Base-by-base conservation (phyloP, 2,113 vertebrate species). In the Todiramphus saurophagus region DNA sequence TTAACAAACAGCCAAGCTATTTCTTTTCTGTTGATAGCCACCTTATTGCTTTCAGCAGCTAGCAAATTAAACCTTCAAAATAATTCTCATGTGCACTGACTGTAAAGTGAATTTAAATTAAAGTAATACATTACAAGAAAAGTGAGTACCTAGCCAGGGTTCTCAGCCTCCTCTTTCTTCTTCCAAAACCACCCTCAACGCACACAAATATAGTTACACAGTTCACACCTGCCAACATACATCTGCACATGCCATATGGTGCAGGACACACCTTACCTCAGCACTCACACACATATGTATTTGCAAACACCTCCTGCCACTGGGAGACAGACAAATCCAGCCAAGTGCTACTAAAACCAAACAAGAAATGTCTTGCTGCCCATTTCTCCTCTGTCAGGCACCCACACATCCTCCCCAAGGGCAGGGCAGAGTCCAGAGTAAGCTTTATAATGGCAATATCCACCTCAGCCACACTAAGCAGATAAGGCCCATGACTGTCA, bases 41-140 rank as follows among this genome's bases (percentile, higher is more conserved):
- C 88, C 91, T 92, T 96, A 94, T 96, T 97, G 96, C 91, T 95
- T 97, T 98, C 96, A 96, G 96, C 92, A 97, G 91, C 97, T 93
- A 98, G 95, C 96, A 97, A 98, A 98, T 97, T 97, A 97, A 98
- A 97, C 90, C 93, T 97, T 97, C 94, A 84, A 96, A 97, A 97
- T 97, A 98, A 97, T 97, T 97, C 97, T 98, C 97, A 91, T 97
- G 96, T 97, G 97, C 91, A 93, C 84, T 68, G 96, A 96, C 96
- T 98, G 89, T 97, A 97, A 98, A 98, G 94, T 91, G 95, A 96
- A 97, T 96, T 97, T 95, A 98, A 98, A 98, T 98, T 97, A 97
- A 98, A 97, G 91, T 93, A 97, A 97, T 97, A 93, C 51, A 96
- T 97, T 97, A 97, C 69, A 80, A 68, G 90, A 66, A 90, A 97